Evolutionary conservation across 2,888 invertebrate genomes (phyloP), one percentile per base, ranked within the genome.

Genomic region (Pyrrhia umbra): DNA sequence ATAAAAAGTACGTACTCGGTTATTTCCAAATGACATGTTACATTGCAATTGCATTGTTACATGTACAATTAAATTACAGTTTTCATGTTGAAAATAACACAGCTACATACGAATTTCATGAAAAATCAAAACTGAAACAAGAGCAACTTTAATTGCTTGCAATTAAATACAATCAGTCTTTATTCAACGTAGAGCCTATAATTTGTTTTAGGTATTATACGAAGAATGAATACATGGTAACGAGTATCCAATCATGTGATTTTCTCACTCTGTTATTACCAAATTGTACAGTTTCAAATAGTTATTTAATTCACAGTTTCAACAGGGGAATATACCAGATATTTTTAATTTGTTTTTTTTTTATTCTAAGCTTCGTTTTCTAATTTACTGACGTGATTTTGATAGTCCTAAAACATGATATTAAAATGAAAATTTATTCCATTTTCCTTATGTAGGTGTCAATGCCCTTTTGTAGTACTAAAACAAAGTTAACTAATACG

Each of bases 161-260:
- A 39, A 13, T 47, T 39, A 18, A 13, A 56, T 45, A 18, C 45
- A 56, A 42, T 25, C 13, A 23, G 34, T 37, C 40, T 71, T 46
- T 67, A 43, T 43, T 57, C 50, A 42, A 42, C 10, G 25, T 40
- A 3, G 23, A 3, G 8, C 30, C 20, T 40, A 21, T 10, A 39
- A 13, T 30, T 2, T 15, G 21, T 39, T 25, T 21, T 23, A 21
- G 30, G 30, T 13, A 13, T 30, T 13, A 30, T 23, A 54, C 20
- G 15, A 2, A 2, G 10, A 15, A 16, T 71, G 56, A 72, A 71
- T 60, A 4, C 25, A n/a, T n/a, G 13, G 23, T 57, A 55, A 57
- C 46, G 52, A 60, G 51, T 23, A 45, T 46, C 9, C 37, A 43
- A 49, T 59, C 16, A 55, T 20, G n/a, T 49, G 52, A 1, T 6